phyloP scores from a whole-genome alignment of 2,888 invertebrate genomes.

The Rhodophaea formosa region DNA sequence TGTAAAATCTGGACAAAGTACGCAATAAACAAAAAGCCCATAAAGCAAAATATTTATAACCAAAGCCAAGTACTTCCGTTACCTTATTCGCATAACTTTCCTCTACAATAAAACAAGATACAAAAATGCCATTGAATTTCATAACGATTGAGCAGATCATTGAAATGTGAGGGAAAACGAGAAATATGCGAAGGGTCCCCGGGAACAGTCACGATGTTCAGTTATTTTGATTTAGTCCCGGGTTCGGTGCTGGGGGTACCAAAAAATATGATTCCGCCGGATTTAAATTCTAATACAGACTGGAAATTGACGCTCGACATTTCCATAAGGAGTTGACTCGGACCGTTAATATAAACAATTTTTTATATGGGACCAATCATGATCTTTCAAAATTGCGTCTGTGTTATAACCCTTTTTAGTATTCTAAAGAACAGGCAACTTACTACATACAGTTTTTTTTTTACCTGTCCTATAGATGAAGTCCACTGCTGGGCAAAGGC shows the following conservation, averaged over 20 bases:
- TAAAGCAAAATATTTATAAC: not conserved
- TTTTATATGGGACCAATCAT: too few relatives aligned
- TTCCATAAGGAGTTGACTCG: too few relatives aligned
- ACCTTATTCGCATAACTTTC: not conserved
- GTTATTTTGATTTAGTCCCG: conserved; percentile 60
- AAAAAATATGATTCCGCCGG: not conserved
- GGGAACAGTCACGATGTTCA: conserved; percentile 46
- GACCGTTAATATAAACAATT: too few relatives aligned
- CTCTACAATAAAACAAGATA: not conserved
- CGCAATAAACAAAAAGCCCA: not conserved
- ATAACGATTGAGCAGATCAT: conserved; percentile 65
- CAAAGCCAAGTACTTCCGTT: not conserved
- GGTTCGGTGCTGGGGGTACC: conserved; percentile 34
- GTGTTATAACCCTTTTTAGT: too few relatives aligned
- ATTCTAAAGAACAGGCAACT: too few relatives aligned
- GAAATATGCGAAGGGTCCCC: conserved; percentile 13
- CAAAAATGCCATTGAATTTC: conserved; percentile 47
- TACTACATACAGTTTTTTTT: too few relatives aligned
- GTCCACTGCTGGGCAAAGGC: too few relatives aligned
- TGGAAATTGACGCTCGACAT: not conserved
- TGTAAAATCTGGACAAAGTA: not conserved
- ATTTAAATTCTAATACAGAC: not conserved
- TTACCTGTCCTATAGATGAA: too few relatives aligned
- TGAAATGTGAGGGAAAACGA: conserved; percentile 33
- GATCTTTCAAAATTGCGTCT: too few relatives aligned